Conservation (phyloP, 2,888 invertebrate genomes). For the Drosophila merina region DNA sequence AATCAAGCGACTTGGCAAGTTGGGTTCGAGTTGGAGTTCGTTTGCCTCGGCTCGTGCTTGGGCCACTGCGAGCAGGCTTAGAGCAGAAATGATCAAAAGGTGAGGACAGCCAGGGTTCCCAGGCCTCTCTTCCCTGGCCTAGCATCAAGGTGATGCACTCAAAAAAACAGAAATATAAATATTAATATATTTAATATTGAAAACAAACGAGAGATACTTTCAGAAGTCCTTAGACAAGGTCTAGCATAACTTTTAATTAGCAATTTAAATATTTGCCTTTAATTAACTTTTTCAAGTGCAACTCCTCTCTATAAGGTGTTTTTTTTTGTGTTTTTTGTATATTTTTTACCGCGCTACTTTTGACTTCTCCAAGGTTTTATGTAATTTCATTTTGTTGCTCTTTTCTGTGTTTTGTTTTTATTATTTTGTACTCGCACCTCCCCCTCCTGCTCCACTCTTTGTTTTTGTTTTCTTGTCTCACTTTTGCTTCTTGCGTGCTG, state of each 20-base stretch:
- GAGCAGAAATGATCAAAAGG: constrained; percentile 26
- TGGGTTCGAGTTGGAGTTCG: constrained; percentile 22
- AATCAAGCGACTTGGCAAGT: constrained; percentile 57
- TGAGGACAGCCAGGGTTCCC: constrained; percentile 38
- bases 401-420: constrained; percentile 20
- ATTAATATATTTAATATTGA: too few relatives aligned
- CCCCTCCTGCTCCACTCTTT: constrained; percentile 8
- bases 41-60: constrained; percentile 29
- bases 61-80: constrained; percentile 32
- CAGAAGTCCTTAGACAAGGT: too few relatives aligned
- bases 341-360: neutral
- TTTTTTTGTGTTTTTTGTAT: neutral
- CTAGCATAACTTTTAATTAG: neutral
- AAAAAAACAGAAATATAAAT: neutral
- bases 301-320: neutral
- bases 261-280: neutral
- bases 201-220: too few relatives aligned
- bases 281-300: constrained; percentile 1
- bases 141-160: neutral
- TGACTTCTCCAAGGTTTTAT: constrained; percentile 33
- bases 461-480: constrained; percentile 37
- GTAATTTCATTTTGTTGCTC: constrained; percentile 38
- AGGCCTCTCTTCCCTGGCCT: constrained; percentile 18
- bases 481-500: constrained; percentile 67
- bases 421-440: neutral